These are phyloP conservation scores for Amazona guildingii DNA, from an alignment of 2,113 vertebrate genomes.

Conservation along the genomic window DNA sequence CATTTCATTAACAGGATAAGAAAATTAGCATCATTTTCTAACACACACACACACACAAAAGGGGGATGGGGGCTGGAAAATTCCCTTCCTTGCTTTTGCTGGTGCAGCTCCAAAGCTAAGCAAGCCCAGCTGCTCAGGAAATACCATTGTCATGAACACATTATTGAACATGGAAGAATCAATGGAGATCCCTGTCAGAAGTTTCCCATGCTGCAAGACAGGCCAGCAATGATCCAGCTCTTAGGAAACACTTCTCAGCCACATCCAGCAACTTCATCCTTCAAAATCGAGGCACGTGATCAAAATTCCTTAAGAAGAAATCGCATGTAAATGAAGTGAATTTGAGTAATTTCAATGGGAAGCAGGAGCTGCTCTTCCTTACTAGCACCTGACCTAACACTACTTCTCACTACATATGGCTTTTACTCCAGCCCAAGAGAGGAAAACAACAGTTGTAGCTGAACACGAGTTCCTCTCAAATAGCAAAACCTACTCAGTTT, in stretches of 20 bases:
- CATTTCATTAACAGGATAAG: neutral
- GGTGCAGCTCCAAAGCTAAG: constrained; percentile 62
- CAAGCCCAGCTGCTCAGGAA: constrained; percentile 79
- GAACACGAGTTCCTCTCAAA: neutral
- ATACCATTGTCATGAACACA: constrained; percentile 76
- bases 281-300: neutral
- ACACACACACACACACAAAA: neutral
- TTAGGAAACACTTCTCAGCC: neutral
- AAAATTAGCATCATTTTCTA: neutral
- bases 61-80: neutral
- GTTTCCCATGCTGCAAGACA: constrained; percentile 29
- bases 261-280: neutral
- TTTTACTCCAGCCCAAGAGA: neutral
- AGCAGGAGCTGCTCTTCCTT: neutral
- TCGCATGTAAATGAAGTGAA: neutral
- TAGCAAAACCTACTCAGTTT: neutral
- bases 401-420: neutral
- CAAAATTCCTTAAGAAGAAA: neutral
- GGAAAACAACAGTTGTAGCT: neutral
- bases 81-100: constrained; percentile 56
- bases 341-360: neutral
- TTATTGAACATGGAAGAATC: constrained; percentile 67
- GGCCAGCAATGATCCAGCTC: neutral
- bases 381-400: neutral
- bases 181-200: constrained; percentile 44